Percentiles rank a stretch among this genome's conserved stretches.
phyloP scores from a whole-genome alignment of 2,888 invertebrate genomes.

The Maniola hyperantus region DNA sequence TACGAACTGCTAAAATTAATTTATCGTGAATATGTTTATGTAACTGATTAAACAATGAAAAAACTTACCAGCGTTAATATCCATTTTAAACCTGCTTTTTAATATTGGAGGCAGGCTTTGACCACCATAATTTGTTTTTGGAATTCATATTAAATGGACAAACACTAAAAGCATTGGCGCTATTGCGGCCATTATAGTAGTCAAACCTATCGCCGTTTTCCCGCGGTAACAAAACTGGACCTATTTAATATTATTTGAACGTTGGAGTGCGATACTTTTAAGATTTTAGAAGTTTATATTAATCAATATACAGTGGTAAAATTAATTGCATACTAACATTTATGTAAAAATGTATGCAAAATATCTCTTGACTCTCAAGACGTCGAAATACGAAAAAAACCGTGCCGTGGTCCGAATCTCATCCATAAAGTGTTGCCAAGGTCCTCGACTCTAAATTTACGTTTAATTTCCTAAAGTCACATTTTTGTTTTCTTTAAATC shows the following conservation, averaged over 20 bases:
- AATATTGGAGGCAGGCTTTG: conserved; percentile 50
- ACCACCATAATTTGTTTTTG: conserved; percentile 54
- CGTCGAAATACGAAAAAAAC: conserved; percentile 37
- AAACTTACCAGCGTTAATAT: conserved; percentile 77
- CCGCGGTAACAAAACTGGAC: conserved; percentile 66
- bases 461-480: no score
- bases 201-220: conserved; percentile 78
- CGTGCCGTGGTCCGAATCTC: no score
- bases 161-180: conserved; percentile 79
- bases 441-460: no score
- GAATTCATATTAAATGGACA: conserved; percentile 63
- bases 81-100: conserved; percentile 69
- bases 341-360: conserved; percentile 34
- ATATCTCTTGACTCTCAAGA: conserved; percentile 35
- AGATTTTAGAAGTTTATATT: conserved; percentile 29
- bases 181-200: conserved; percentile 80
- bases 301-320: conserved; percentile 23
- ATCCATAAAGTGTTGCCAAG: no score
- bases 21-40: conserved; percentile 5
- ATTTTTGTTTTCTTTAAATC: no score
- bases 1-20: conserved; percentile 15
- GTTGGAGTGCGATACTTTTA: conserved; percentile 31
- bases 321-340: conserved; percentile 25
- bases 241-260: conserved; percentile 41
- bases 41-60: conserved; percentile 22